A percentile compares a stretch with the other conserved stretches of the same genome.
These are phyloP conservation scores for Gadopsis marmoratus DNA, from an alignment of 2,797 vertebrate species.

Conservation along the genomic window DNA sequence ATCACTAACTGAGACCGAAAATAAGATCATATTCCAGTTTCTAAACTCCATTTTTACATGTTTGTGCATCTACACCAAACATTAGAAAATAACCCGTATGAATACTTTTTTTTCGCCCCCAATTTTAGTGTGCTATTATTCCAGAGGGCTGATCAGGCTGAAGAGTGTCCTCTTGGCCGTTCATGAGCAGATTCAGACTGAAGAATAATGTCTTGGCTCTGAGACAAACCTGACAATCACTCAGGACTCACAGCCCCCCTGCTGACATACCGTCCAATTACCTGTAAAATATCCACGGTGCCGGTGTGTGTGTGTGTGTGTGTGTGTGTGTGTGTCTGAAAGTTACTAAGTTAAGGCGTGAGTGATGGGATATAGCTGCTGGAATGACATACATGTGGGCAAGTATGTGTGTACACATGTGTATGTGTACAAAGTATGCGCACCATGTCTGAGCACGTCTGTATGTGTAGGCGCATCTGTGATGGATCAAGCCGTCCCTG, in stretches of 20 bases:
- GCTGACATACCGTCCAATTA: constrained; percentile 57
- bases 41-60: neutral
- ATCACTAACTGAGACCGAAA: neutral
- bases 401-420: constrained; percentile 32
- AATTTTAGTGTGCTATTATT: neutral
- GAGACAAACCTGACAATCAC: constrained; percentile 58
- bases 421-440: constrained; percentile 38
- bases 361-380: constrained; percentile 59
- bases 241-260: constrained; percentile 49
- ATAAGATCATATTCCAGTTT: neutral
- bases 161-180: constrained; percentile 9
- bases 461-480: constrained; percentile 61
- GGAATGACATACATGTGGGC: constrained; percentile 60
- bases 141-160: neutral
- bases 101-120: neutral
- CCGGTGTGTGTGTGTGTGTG: constrained; percentile 26
- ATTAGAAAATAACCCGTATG: neutral
- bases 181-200: constrained; percentile 34
- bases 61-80: neutral
- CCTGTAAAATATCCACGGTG: constrained; percentile 38
- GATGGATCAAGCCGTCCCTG: constrained; percentile 75
- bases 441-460: constrained; percentile 49
- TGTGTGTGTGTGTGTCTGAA: constrained; percentile 41
- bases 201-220: constrained; percentile 40
- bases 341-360: constrained; percentile 32